These are phyloP conservation scores for Acronicta leporina DNA, from an alignment of 2,888 invertebrate species.

Conservation along the genomic window DNA sequence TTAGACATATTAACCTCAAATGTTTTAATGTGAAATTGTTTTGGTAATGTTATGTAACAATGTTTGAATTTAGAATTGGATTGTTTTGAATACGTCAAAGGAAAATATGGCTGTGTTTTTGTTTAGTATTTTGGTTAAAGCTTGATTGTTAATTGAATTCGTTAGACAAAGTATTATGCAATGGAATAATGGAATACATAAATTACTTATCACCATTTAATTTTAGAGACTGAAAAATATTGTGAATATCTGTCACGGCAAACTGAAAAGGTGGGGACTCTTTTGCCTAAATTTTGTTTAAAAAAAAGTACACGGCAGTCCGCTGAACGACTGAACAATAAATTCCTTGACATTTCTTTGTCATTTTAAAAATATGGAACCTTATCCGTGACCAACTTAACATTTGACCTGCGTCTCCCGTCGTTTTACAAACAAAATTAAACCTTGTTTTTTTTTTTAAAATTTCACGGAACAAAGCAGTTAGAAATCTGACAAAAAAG, in stretches of 20 bases:
- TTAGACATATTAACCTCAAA: neutral
- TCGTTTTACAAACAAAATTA: constrained; percentile 4
- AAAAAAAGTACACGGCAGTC: constrained; percentile 32
- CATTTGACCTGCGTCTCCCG: constrained; percentile 39
- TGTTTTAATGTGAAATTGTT: constrained; percentile 45
- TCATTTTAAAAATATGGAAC: constrained; percentile 14
- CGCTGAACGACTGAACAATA: neutral
- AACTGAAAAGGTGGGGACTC: no score
- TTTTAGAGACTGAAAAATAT: no score
- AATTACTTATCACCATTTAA: no score
- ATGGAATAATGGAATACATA: no score
- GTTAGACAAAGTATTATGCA: no score
- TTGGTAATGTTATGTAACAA: constrained; percentile 34
- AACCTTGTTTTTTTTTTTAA: constrained; percentile 22
- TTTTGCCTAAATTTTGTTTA: no score
- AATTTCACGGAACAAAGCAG: constrained; percentile 25
- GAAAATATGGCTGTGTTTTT: constrained; percentile 17
- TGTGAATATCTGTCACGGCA: no score
- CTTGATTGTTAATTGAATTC: neutral
- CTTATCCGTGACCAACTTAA: constrained; percentile 3
- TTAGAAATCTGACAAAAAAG: constrained; percentile 37
- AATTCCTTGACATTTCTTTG: constrained; percentile 7
- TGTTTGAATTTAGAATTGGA: constrained; percentile 31
- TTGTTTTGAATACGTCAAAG: constrained; percentile 18
- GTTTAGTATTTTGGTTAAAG: constrained; percentile 6